phyloP scores from a whole-genome alignment of 2,113 vertebrate species.

The Anolis carolinensis region DNA sequence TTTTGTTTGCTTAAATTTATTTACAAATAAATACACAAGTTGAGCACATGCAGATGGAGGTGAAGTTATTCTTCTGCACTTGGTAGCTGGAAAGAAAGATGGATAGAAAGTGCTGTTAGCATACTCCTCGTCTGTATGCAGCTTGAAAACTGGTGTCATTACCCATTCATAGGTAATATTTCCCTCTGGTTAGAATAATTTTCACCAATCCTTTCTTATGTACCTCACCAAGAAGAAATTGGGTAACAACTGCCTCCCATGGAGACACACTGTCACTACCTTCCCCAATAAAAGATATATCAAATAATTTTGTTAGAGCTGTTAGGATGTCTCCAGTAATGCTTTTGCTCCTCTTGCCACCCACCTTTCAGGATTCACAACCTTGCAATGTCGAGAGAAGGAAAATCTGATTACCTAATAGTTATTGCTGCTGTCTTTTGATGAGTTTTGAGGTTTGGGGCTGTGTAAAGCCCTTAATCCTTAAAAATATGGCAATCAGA shows the following conservation, averaged over 20 bases:
- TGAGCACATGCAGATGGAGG: background rate
- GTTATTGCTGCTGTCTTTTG: background rate
- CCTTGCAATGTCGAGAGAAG: background rate
- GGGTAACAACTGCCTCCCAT: background rate
- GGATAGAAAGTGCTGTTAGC: background rate
- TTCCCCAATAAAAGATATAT: background rate
- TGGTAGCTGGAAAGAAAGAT: background rate
- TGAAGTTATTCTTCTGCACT: no score
- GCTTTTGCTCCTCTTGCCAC: no score
- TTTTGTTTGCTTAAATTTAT: background rate
- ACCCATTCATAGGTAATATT: background rate
- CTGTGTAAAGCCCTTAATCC: no score
- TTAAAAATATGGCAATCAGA: no score
- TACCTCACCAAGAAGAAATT: background rate
- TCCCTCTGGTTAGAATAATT: background rate
- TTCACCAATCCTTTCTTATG: background rate
- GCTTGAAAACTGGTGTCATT: background rate
- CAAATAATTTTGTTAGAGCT: background rate
- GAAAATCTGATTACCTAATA: background rate
- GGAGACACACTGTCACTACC: background rate
- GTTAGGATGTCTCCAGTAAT: background rate
- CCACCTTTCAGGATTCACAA: background rate
- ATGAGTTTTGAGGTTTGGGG: no score
- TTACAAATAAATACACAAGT: background rate
- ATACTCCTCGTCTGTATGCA: background rate